Conservation (phyloP, 2,113 vertebrate genomes). For the Lichenostomus cassidix region DNA sequence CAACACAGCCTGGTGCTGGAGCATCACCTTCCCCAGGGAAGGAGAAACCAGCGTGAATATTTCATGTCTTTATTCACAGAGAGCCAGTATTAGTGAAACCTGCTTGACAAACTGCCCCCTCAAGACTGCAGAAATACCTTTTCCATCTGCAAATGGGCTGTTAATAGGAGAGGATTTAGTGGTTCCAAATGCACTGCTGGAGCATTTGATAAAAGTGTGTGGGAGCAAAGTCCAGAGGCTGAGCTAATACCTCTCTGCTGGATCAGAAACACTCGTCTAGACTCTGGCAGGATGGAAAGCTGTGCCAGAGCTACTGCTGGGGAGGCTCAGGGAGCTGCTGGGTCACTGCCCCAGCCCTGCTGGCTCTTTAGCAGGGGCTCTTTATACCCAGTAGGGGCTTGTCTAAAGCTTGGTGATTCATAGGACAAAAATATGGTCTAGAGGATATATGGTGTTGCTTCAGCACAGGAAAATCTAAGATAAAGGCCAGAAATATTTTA, state of each 20-base stretch:
- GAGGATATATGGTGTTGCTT: not conserved
- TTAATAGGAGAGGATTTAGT: conserved; percentile 1
- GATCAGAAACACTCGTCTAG: not conserved
- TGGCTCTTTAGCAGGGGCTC: not conserved
- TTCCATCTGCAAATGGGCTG: not conserved
- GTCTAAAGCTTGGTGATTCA: not conserved
- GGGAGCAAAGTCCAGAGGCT: conserved; percentile 42
- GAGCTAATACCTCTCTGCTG: not conserved
- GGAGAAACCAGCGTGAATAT: not conserved
- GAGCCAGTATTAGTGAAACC: not conserved
- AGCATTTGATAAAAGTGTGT: not conserved
- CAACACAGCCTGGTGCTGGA: not conserved
- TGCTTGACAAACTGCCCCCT: not conserved
- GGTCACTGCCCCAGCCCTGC: not conserved
- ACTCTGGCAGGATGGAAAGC: not conserved
- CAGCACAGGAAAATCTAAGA: not conserved
- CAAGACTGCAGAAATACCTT: conserved; percentile 17
- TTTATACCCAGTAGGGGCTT: not conserved
- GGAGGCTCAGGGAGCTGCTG: not conserved
- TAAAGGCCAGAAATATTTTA: conserved; percentile 6
- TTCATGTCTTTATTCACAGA: not conserved
- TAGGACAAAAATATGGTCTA: not conserved
- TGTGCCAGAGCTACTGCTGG: conserved; percentile 32
- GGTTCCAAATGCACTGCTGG: not conserved
- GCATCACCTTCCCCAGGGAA: not conserved